Evolutionary conservation across 2,113 vertebrate genomes (phyloP), one percentile per base, ranked within the genome.

Genomic region (Zapus hudsonius): DNA sequence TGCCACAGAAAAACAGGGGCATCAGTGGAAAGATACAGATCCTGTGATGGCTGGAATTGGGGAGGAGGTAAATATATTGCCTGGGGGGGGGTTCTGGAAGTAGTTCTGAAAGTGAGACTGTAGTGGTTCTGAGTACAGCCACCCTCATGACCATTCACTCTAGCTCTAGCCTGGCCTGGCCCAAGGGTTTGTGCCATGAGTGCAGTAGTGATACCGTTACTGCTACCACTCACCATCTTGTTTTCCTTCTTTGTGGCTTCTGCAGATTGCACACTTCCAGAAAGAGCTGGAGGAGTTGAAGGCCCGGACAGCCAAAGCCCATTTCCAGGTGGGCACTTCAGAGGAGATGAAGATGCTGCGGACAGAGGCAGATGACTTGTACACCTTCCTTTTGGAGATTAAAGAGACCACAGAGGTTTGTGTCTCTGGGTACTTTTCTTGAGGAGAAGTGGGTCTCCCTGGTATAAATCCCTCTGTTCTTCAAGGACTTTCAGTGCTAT

Each of bases 391-490:
- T 16, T 93, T 99, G 96, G 99, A 99, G 96, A 99, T 99, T 63
- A 99, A 99, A 89, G 99, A 99, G 96, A 99, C 99, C 40, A 99
- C 99, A 0, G 99, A 99, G 99, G 99, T 99, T 92, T 82, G 97
- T 79, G 87, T 29, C 11, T 1, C 0, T 11, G 1, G 67, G 23
- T 2, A 2, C 1, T 78, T 44, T 87, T 80, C 90, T 73, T 7
- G 42, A 57, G 38, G 31, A 33, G 31, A 73, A 2, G 13, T 67
- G 61, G 13, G 4, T 44, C 27, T 33, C 25, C 0, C 0, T 10
- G 52, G 23, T 31, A 0, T 52, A 4, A 52, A 69, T 47, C 15
- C 5, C 25, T 55, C 1, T 31, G 69, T 27, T 81, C 69, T 47
- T 86, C 8, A 13, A 0, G 59, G 57, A 4, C n/a, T 23, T 4